Evolutionary conservation across 2,888 invertebrate species (phyloP), one percentile per base, ranked within the genome.

Genomic region (Pteria penguin): DNA sequence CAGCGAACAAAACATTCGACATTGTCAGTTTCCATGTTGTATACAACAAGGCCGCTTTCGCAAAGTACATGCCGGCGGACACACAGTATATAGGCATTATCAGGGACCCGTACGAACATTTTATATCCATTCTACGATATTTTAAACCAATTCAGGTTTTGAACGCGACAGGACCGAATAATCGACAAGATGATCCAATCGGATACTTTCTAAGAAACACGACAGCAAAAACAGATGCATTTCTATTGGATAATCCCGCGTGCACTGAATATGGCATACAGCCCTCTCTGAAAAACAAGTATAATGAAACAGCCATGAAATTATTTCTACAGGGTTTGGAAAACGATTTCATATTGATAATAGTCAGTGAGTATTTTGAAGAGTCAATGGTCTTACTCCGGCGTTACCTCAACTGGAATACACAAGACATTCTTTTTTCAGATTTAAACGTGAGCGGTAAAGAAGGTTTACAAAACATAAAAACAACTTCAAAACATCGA

Each of bases 11-110:
- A n/a, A 79, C 70, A 18, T 84, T 78, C 63, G 86, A 87, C 45
- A 75, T 87, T 5, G 67, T 83, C n/a, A 86, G 86, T 67, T 81
- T 80, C 74, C 87, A 86, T 74, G 84, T 86, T 60, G 66, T 86
- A 2, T 87, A 84, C 71, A 73, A 84, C 24, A 65, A 73, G 0
- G 26, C 57, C 0, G 68, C 74, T 3, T 84, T 86, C 61, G 60
- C 65, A 31, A 54, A 54, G 2, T 75, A 74, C 27, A 63, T 87
- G 24, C 86, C 84, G 5, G 45, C 60, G 1, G 83, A 85, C 65
- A 84, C 86, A 1, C 58, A 71, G 4, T 84, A 79, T 45, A 78
- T 87, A 29, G 84, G 83, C 18, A 84, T 84, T 11, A 66, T 86
- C 0, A 70, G 87, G 14, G 85, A 87, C 62, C 87, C 87, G 8